These are phyloP conservation scores for Cerceris ruficornis DNA, from an alignment of 2,888 invertebrate species.

Conservation along the genomic window DNA sequence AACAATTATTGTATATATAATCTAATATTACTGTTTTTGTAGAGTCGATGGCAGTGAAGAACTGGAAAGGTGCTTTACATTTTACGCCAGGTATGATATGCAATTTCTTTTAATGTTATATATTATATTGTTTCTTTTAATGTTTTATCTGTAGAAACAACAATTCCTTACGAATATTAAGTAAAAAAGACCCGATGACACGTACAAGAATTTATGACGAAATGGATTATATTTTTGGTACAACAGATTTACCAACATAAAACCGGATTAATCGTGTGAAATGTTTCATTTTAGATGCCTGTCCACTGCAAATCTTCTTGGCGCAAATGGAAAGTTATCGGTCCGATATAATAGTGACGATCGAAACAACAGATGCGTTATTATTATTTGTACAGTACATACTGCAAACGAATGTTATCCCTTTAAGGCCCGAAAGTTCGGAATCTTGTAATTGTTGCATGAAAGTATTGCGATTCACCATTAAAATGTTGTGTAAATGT, in stretches of 20 bases:
- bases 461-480: conserved; percentile 70
- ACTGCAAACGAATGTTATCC: conserved; percentile 68
- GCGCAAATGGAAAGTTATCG: conserved; percentile 73
- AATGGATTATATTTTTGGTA: too few species aligned
- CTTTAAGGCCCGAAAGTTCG: conserved; percentile 66
- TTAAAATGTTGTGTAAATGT: conserved; percentile 72
- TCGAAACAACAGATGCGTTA: conserved; percentile 70
- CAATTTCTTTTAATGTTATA: not conserved
- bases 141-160: too few species aligned
- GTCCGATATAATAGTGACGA: conserved; percentile 69
- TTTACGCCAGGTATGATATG: conserved; percentile 71
- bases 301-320: conserved; percentile 74
- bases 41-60: conserved; percentile 61
- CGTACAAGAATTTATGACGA: not conserved
- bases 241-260: too few species aligned
- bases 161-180: not conserved
- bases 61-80: conserved; percentile 71
- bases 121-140: not conserved
- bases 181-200: not conserved
- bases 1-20: too few species aligned
- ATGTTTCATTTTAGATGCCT: conserved; percentile 70
- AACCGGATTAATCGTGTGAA: too few species aligned
- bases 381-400: conserved; percentile 68
- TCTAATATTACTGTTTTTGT: conserved; percentile 29
- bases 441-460: conserved; percentile 73